phyloP scores from a whole-genome alignment of 2,888 invertebrate genomes.

The Leptura quadrifasciata region DNA sequence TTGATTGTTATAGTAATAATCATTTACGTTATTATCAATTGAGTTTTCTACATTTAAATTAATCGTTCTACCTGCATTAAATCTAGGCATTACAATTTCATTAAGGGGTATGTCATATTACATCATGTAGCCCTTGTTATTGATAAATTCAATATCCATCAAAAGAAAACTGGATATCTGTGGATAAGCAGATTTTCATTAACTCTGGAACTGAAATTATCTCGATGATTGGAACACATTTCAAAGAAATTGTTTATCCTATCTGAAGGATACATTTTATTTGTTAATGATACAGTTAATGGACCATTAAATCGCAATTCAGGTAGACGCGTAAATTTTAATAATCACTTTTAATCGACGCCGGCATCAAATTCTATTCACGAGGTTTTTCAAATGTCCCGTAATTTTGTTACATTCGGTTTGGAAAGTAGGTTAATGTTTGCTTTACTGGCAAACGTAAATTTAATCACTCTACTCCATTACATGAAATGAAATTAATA shows the following conservation, averaged over 20 bases:
- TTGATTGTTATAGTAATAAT: no score
- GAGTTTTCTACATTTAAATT: no score
- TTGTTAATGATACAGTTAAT: constrained; percentile 24
- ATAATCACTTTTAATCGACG: constrained; percentile 40
- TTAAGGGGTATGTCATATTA: background rate
- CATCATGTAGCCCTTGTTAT: background rate
- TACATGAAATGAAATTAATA: constrained; percentile 23
- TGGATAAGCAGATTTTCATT: background rate
- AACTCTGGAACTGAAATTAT: background rate
- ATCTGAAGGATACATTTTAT: constrained; percentile 2
- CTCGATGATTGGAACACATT: background rate
- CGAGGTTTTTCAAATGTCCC: constrained; percentile 31
- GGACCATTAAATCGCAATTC: constrained; percentile 38
- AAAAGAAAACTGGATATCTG: background rate
- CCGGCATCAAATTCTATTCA: constrained; percentile 35
- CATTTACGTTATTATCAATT: no score
- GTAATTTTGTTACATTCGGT: constrained; percentile 46
- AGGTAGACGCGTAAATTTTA: constrained; percentile 39
- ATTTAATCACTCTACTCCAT: constrained; percentile 20
- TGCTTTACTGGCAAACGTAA: constrained; percentile 36
- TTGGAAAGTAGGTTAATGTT: constrained; percentile 51
- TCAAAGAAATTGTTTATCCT: background rate
- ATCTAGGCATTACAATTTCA: no score
- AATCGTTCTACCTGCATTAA: no score
- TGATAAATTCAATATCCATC: background rate